Conservation (phyloP, 1,140 invertebrate genomes). For the Drosophila novamexicana region DNA sequence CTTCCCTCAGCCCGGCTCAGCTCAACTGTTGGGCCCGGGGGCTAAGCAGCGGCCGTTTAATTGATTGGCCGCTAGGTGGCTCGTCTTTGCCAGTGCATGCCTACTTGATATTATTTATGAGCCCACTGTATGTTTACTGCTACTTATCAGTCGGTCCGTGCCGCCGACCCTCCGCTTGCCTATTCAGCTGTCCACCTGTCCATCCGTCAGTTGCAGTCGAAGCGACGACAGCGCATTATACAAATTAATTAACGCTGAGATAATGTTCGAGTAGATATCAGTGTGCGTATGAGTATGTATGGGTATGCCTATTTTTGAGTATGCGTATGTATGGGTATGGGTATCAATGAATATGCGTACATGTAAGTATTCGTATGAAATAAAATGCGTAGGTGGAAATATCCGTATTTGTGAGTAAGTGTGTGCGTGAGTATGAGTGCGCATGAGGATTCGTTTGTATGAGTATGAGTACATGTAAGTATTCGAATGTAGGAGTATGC, state of each 20-base stretch:
- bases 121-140: constrained; percentile 56
- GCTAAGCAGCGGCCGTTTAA: constrained; percentile 50
- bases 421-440: no score
- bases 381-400: no score
- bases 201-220: constrained; percentile 10
- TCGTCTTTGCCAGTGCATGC: constrained; percentile 15
- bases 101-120: constrained; percentile 52
- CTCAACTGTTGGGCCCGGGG: constrained; percentile 11
- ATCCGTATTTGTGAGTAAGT: no score
- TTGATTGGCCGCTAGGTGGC: constrained; percentile 63
- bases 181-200: neutral
- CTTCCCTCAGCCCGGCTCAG: constrained; percentile 13
- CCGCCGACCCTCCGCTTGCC: neutral
- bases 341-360: no score
- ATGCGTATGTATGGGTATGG: no score
- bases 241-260: constrained; percentile 67
- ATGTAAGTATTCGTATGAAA: no score
- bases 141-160: constrained; percentile 51
- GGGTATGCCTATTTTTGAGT: no score
- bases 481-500: no score
- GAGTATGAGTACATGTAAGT: no score
- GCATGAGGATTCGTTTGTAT: no score
- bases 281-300: no score
- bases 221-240: constrained; percentile 68
- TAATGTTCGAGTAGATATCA: neutral